These are phyloP conservation scores for Nomada fabriciana DNA, from an alignment of 2,888 invertebrate species.

Conservation along the genomic window DNA sequence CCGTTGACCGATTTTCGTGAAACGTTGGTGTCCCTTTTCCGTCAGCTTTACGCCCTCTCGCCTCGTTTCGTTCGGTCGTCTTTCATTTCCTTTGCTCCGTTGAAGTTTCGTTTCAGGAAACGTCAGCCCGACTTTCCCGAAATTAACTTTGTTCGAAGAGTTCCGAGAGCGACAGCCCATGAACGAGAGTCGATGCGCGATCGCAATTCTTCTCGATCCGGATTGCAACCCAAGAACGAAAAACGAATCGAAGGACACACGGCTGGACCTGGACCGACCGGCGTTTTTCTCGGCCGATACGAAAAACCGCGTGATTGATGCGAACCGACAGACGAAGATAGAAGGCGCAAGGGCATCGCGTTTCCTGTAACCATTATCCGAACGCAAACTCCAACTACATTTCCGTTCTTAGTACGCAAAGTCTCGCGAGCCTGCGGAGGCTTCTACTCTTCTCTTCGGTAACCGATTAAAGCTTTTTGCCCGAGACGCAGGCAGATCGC, in stretches of 20 bases:
- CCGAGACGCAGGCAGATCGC: not conserved
- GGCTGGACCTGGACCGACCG: too few species aligned
- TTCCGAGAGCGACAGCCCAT: constrained; percentile 23
- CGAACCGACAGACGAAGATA: too few species aligned
- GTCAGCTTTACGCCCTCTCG: constrained; percentile 14
- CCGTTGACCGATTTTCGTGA: constrained; percentile 62
- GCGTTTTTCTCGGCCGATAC: too few species aligned
- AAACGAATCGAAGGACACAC: not conserved
- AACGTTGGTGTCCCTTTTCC: constrained; percentile 4
- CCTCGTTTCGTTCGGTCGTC: constrained; percentile 48
- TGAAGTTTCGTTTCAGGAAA: constrained; percentile 70
- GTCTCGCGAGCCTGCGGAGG: too few species aligned
- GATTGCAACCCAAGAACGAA: not conserved
- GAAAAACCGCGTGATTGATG: too few species aligned
- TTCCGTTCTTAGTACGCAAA: too few species aligned
- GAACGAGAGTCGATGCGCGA: constrained; percentile 19
- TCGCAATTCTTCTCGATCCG: not conserved
- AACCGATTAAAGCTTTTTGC: too few species aligned
- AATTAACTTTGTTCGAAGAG: constrained; percentile 74
- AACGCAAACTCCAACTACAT: too few species aligned
- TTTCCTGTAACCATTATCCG: too few species aligned
- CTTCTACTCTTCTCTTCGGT: too few species aligned
- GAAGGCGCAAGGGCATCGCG: too few species aligned
- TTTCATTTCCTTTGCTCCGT: constrained; percentile 49
- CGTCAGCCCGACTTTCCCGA: constrained; percentile 61